Percentiles rank a stretch among this genome's conserved stretches.
phyloP scores from a whole-genome alignment of 2,797 vertebrate genomes.

The Anomalospiza imberbis region DNA sequence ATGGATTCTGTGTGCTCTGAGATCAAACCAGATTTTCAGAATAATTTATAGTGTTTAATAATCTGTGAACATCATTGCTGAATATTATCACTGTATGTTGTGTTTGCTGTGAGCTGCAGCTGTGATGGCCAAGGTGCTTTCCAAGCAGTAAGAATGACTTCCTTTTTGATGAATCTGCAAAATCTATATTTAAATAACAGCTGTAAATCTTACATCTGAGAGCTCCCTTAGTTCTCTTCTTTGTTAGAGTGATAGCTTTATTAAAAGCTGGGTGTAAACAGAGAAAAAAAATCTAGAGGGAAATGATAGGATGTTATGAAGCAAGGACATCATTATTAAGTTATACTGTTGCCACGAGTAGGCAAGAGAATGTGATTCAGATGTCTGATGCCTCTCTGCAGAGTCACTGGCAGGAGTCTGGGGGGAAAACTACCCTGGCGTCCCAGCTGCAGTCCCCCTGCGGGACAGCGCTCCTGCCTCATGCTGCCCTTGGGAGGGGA shows the following conservation, averaged over 20 bases:
- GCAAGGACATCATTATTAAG: neutral
- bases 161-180: neutral
- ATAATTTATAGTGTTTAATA: slow-evolving; percentile 17
- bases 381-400: neutral
- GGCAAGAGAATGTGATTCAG: neutral
- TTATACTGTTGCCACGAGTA: neutral
- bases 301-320: neutral
- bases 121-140: neutral
- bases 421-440: neutral
- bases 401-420: neutral
- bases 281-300: neutral
- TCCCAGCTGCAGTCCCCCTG: neutral
- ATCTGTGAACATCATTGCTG: neutral
- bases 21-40: slow-evolving; percentile 11
- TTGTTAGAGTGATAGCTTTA: neutral
- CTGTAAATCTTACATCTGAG: slow-evolving; percentile 11
- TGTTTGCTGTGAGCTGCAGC: neutral
- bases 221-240: neutral
- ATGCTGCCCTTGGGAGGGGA: neutral
- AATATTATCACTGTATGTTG: neutral
- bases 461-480: neutral
- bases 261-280: neutral
- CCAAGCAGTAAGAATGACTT: neutral
- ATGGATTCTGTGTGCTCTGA: neutral
- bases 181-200: neutral